Base-by-base conservation (phyloP, 2,797 vertebrate species). In the Macroramphosus scolopax region DNA sequence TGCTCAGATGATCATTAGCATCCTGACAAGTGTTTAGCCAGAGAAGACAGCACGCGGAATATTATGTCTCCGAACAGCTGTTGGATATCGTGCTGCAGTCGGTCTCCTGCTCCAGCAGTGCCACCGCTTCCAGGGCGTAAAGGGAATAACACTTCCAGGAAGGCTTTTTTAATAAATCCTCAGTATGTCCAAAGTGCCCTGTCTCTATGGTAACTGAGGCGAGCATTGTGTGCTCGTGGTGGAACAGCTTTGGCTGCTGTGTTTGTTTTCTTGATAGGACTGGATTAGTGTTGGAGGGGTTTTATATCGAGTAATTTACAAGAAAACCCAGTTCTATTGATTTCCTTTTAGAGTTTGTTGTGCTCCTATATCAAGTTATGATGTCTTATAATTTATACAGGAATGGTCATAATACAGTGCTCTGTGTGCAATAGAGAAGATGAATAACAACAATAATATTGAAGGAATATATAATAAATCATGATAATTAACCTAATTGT, bases 141-240 rank as follows among this genome's bases (percentile, higher is more conserved):
- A 61, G 65, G 72, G 75, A 58, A 59, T 76, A 78, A 74, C 54
- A 43, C 58, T 75, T 73, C 73, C 75, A 75, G 60, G 51, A 68
- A 25, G 68, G 13, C 58, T 75, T 80, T 82, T 88, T 82, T 60
- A 79, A 87, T 83, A 87, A 81, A 82, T 74, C 68, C 75, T 81
- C 70, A 67, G 84, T 82, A 79, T 59, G 67, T 88, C 78, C 75
- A 73, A 43, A 78, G 77, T 73, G 29, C 68, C 60, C 70, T 34
- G 83, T 92, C 87, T 88, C 91, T 84, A 89, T 91, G 89, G 83
- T 84, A 84, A 92, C 82, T 8, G 64, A 60, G 63, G 29, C 58
- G 49, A 48, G 44, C 75, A 52, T 76, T 59, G 63, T 78, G 74
- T 54, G 8, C 73, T 51, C 14, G 46, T 30, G 22, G 12, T 33